Evolutionary conservation across 2,113 vertebrate genomes (phyloP).

Genomic region (Pterophyllum scalare): DNA sequence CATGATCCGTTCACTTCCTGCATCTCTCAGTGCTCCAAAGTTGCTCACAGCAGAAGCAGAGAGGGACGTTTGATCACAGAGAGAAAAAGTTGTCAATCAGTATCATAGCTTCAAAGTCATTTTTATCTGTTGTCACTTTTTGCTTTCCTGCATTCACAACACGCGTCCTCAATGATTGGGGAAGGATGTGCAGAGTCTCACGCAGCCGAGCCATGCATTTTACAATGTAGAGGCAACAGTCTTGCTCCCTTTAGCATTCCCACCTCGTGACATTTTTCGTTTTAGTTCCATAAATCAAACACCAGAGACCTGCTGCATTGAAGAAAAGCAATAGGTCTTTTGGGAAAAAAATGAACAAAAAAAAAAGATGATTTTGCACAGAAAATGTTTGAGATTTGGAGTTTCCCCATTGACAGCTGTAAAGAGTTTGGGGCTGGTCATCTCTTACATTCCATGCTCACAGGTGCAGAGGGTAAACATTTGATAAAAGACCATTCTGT

Average conservation of each 20-base stretch:
- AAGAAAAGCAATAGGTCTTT: conserved; percentile 49
- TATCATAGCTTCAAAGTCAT: not conserved
- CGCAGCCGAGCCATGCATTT: conserved; percentile 43
- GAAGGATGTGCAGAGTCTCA: conserved; percentile 30
- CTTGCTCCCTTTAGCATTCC: conserved; percentile 60
- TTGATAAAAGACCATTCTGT: conserved; percentile 61
- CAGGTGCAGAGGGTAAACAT: conserved; percentile 61
- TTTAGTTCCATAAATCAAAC: conserved; percentile 76
- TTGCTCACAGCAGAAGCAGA: conserved; percentile 6
- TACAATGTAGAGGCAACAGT: conserved; percentile 23
- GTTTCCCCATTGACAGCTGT: conserved; percentile 56
- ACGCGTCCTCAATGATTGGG: conserved; percentile 48
- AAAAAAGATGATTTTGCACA: conserved; percentile 36
- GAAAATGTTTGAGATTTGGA: conserved; percentile 11
- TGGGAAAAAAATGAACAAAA: conserved; percentile 21
- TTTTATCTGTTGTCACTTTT: conserved; percentile 35
- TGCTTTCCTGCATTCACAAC: conserved; percentile 26
- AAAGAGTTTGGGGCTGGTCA: conserved; percentile 50
- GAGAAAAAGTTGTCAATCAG: not conserved
- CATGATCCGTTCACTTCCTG: conserved; percentile 30
- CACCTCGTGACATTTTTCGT: conserved; percentile 49
- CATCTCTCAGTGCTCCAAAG: conserved; percentile 22
- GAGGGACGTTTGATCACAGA: conserved; percentile 50
- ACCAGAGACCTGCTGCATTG: conserved; percentile 27
- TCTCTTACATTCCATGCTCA: conserved; percentile 50